Conservation (phyloP, 2,797 vertebrate genomes). For the Stomatorhinus walkeri region DNA sequence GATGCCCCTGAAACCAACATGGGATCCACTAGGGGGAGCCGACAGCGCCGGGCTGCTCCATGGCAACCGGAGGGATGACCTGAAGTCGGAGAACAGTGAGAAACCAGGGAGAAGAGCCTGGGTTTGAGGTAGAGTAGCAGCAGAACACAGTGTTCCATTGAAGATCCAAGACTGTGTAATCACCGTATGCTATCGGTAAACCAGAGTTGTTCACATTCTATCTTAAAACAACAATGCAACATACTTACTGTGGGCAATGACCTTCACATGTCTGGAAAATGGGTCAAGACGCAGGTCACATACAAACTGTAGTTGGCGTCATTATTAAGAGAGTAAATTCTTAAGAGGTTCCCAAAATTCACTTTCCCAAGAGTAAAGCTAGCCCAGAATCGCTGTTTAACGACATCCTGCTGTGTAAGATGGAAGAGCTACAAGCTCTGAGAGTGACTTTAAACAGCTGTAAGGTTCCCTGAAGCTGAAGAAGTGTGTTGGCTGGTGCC, state of each 20-base stretch:
- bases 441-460: background rate
- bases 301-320: background rate
- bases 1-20: constrained; percentile 18
- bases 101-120: constrained; percentile 63
- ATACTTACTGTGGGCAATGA: background rate
- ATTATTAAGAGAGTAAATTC: background rate
- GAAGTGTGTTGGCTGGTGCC: background rate
- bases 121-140: constrained; percentile 52
- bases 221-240: background rate
- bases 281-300: background rate
- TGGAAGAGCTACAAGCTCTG: background rate
- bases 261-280: background rate
- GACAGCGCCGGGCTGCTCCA: constrained; percentile 26
- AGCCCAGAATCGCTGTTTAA: background rate
- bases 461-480: background rate
- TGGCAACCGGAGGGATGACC: constrained; percentile 30
- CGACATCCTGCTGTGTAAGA: background rate
- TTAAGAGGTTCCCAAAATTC: background rate
- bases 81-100: constrained; percentile 43
- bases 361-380: background rate
- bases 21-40: background rate
- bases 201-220: background rate
- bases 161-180: background rate
- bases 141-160: background rate
- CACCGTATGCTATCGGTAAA: background rate